Evolutionary conservation across 2,888 invertebrate species (phyloP), one percentile per base, ranked within the genome.

Genomic region (Rhamnusium bicolor): DNA sequence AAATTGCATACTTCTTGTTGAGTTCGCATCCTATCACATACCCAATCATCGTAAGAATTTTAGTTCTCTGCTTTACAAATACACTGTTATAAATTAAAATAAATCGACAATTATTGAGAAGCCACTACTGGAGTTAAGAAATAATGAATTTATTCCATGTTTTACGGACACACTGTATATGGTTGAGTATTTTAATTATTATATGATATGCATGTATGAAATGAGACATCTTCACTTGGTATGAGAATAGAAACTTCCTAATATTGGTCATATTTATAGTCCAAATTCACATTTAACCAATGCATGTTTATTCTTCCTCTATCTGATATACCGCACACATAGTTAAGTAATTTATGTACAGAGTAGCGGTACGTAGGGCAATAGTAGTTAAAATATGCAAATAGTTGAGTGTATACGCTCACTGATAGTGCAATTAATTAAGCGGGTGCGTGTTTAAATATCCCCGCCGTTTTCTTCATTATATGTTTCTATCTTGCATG

Each of bases 361-460:
- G 16, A 60, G 29, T 29, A 8, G 16, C 18, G 58, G 16, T 60
- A 18, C 18, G 19, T 32, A 29, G 29, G 19, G 14, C 69, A 51
- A 40, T 66, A 61, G 63, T 69, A 71, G 71, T 71, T 60, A 62
- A 67, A 74, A 69, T 74, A 76, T 74, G 76, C 76, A 76, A 76
- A 76, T 76, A 73, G 71, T 69, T 54, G 58, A 65, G 73, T 75
- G 69, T 75, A 72, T 58, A 29, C 16, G 10, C 32, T 16, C 16
- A 40, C 40, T 16, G 12, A 60, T 32, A 32, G 32, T 10, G 58
- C 19, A 51, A 63, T 63, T 63, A 63, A 49, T 63, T 63, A 51
- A 32, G 24, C 51, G 16, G 51, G 49, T 27, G 63, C 63, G 49
- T 51, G 63, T 51, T 51, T 27, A 2, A 51, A 49, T 49, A 63